These are phyloP conservation scores for Pachyrhynchus sulphureomaculatus DNA, from an alignment of 1,140 invertebrate genomes.

Conservation along the genomic window DNA sequence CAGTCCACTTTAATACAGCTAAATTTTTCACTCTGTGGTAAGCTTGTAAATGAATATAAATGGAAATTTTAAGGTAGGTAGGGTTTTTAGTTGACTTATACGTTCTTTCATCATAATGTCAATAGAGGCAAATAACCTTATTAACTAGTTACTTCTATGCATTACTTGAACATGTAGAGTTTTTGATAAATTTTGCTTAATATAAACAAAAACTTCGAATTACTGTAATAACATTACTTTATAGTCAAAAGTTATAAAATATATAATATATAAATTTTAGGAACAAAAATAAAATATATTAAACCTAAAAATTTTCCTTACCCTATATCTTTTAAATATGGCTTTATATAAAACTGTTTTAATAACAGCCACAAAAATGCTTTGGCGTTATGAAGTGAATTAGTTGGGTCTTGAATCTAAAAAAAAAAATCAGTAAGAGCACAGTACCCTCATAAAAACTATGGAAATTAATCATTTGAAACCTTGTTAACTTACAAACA, in stretches of 20 bases:
- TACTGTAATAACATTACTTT: not conserved
- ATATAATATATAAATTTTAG: not conserved
- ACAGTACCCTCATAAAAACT: constrained; percentile 2
- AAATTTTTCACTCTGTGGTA: no score
- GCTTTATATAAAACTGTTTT: constrained; percentile 45
- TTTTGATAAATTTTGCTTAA: no score
- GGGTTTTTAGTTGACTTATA: no score
- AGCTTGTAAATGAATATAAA: no score
- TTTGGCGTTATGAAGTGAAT: constrained; percentile 48
- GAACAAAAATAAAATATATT: not conserved
- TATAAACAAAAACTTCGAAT: no score
- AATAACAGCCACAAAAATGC: constrained; percentile 42
- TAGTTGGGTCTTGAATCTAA: constrained; percentile 49
- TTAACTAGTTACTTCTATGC: no score
- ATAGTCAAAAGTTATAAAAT: no score
- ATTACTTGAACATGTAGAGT: no score
- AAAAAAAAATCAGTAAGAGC: constrained; percentile 19
- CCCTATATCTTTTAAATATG: constrained; percentile 45
- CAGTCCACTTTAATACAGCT: no score
- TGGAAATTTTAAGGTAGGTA: no score
- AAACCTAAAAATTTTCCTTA: not conserved
- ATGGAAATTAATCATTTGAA: not conserved
- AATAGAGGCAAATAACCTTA: no score
- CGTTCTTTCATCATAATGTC: no score
- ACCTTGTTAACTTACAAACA: not conserved